A percentile compares a stretch with the other conserved stretches of the same genome.
Conservation (phyloP, 23 tunicate genomes). For the Trididemnum clinides region DNA sequence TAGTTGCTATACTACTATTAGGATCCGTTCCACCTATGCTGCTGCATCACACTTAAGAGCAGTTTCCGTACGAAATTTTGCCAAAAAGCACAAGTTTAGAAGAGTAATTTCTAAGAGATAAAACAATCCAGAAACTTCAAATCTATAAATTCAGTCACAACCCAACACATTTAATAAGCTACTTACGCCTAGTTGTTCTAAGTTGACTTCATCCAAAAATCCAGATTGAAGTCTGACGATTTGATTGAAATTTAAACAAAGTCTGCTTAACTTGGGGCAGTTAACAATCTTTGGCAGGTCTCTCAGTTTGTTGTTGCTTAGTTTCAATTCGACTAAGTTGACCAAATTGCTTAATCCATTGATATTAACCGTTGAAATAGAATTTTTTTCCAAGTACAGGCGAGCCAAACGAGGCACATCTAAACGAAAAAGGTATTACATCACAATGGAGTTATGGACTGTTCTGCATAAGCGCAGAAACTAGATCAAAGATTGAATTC, state of each 20-base stretch:
- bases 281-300: constrained; percentile 46
- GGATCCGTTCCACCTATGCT: too few species aligned
- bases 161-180: too few species aligned
- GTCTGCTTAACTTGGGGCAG: constrained; percentile 56
- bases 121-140: too few species aligned
- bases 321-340: constrained; percentile 67
- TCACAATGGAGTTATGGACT: too few species aligned
- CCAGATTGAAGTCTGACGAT: constrained; percentile 36
- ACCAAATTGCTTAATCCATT: constrained; percentile 49
- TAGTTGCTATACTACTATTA: too few species aligned
- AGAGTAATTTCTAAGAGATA: too few species aligned
- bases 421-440: too few species aligned
- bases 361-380: constrained; percentile 28
- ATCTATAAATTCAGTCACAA: too few species aligned
- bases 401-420: constrained; percentile 34
- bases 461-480: too few species aligned
- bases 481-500: not conserved
- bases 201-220: constrained; percentile 41
- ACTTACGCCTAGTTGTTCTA: constrained; percentile 68
- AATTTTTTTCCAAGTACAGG: constrained; percentile 54
- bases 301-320: constrained; percentile 48
- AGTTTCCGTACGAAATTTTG: too few species aligned
- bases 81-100: too few species aligned
- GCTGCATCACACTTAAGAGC: too few species aligned
- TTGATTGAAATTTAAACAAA: constrained; percentile 40